phyloP scores from a whole-genome alignment of 2,888 invertebrate species.

The Sphaerophoria rueppellii region DNA sequence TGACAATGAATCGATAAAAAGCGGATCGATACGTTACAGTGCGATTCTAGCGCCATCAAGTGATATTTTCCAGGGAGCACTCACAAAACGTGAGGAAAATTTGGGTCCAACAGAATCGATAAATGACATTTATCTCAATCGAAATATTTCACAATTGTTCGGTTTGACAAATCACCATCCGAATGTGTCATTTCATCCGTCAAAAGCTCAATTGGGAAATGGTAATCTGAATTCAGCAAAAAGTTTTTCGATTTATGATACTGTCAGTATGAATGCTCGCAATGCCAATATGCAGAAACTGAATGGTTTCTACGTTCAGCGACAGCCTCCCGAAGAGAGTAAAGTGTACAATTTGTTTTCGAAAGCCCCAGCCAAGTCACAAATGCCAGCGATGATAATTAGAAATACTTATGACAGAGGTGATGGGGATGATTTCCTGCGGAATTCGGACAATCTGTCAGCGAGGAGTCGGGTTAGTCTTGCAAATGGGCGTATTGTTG shows the following conservation, averaged over 20 bases:
- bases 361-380: constrained; percentile 76
- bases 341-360: constrained; percentile 81
- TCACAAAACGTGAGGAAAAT: constrained; percentile 74
- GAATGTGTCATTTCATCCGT: constrained; percentile 77
- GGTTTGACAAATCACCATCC: constrained; percentile 77
- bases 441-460: constrained; percentile 40
- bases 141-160: constrained; percentile 79
- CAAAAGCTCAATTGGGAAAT: constrained; percentile 44
- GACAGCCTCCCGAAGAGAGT: constrained; percentile 61
- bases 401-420: constrained; percentile 76
- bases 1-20: constrained; percentile 71
- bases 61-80: constrained; percentile 74
- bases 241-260: constrained; percentile 77
- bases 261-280: constrained; percentile 79
- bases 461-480: constrained; percentile 58
- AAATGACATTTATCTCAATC: constrained; percentile 80
- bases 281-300: constrained; percentile 75
- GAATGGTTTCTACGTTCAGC: constrained; percentile 78
- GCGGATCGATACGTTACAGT: constrained; percentile 75
- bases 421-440: constrained; percentile 44
- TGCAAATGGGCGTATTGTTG: constrained; percentile 46
- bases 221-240: constrained; percentile 48
- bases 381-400: constrained; percentile 74
- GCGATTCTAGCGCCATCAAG: constrained; percentile 75
- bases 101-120: constrained; percentile 77